Base-by-base conservation (phyloP, 2,113 vertebrate species). In the Mormyrus lacerda region DNA sequence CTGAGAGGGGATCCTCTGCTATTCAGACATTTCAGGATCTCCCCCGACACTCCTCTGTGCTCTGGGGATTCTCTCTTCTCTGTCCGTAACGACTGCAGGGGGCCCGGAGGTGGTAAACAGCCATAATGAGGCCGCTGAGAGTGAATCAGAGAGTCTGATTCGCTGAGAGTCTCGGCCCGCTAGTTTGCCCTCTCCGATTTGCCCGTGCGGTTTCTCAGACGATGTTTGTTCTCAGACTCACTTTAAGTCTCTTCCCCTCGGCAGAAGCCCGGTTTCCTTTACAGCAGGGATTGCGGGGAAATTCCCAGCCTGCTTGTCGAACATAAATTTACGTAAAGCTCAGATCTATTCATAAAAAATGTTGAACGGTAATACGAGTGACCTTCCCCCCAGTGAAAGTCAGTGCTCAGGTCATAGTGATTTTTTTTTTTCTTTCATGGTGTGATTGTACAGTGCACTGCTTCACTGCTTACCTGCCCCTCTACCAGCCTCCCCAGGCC, bases 81-180 rank as follows among this genome's bases (percentile, higher is more conserved):
- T 83, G 17, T 10, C 44, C 19, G 5, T 84, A 45, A 84, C n/a
- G 24, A 8, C 44, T 21, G 39, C 44, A 13, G 39, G 82, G 42
- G 82, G 39, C 50, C n/a, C 15, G 6, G 0, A 31, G 27, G 50
- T 31, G 47, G 85, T 87, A 87, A 87, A 55, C 85, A 87, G 44
- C 42, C 47, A 55, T 87, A 87, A 87, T 50, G 50, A 53, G 85
- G 47, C 84, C 84, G 4, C 47, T 19, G 84, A 85, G 84, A 85
- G 45, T 85, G n/a, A n/a, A n/a, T n/a, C n/a, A n/a, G n/a, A n/a
- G n/a, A n/a, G n/a, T n/a, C n/a, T n/a, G n/a, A n/a, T n/a, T n/a
- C 84, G 4, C 47, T 19, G 84, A 85, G 84, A 85, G 45, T 85
- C 24, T n/a, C 5, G 47, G 4, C 13, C 50, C 21, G 47, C 44